Conservation (phyloP, 2,113 vertebrate species). For the Zootoca vivipara region DNA sequence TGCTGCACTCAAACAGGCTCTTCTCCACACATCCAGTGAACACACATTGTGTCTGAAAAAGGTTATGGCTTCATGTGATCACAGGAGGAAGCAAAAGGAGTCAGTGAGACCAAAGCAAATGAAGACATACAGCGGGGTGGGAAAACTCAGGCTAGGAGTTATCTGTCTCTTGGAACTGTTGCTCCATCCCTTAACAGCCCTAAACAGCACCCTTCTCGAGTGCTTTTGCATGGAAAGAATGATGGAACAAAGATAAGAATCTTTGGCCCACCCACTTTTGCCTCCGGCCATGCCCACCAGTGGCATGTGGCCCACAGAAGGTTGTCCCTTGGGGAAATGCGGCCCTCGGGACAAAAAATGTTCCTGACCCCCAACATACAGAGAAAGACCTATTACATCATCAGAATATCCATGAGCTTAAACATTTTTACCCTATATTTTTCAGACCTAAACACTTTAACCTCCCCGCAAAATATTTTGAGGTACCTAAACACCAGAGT, state of each 20-base stretch:
- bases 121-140: background rate
- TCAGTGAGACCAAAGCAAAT: background rate
- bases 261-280: too few relatives aligned
- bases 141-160: too few relatives aligned
- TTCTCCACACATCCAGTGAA: background rate
- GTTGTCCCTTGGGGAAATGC: too few relatives aligned
- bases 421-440: background rate
- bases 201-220: too few relatives aligned
- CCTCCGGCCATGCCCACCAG: too few relatives aligned
- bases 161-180: too few relatives aligned
- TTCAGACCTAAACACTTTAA: background rate
- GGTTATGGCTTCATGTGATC: background rate
- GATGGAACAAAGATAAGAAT: too few relatives aligned
- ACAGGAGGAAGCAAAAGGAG: background rate
- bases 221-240: too few relatives aligned
- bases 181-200: too few relatives aligned
- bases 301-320: too few relatives aligned
- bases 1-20: background rate
- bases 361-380: background rate
- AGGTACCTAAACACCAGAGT: conserved; percentile 19
- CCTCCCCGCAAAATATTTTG: background rate
- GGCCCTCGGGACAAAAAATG: too few relatives aligned
- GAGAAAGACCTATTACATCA: background rate
- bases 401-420: background rate
- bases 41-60: background rate